Base-by-base conservation (phyloP, 2,888 invertebrate genomes). In the Desoria tigrina region DNA sequence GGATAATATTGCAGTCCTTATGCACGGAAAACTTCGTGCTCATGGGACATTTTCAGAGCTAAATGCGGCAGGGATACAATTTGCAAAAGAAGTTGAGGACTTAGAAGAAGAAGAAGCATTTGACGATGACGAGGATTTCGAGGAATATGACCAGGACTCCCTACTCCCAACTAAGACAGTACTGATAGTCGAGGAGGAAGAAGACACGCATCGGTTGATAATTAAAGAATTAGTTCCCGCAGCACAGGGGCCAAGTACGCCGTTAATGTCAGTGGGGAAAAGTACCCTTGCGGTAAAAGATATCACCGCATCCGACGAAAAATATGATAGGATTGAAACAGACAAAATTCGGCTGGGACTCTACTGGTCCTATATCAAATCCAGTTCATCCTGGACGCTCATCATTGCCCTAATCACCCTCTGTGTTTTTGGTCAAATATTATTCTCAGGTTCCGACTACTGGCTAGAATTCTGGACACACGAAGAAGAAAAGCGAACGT, bases 381-480 rank as follows among this genome's bases (percentile, higher is more conserved):
- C 56, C 2, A 57, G 56, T 23, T 57, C 56, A 2, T 32, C 56
- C n/a, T 81, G 83, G 69, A 82, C 84, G 54, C 76, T 87, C 2
- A 84, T 88, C 39, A 74, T 83, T 23, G 78, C 85, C 0, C 84
- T 90, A 80, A 69, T 87, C 3, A 2, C 83, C 0, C 78, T 86
- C 0, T 83, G 87, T 49, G n/a, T 86, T 0, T 58, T 86, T 2
- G 84, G 88, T 0, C 88, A 90, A 78, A 79, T 82, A 0, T 80
- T 85, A 23, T 86, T 87, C 0, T 88, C 87, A 21, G 85, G 85
- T 0, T 84, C 86, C 0, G 91, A 91, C 77, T 90, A 84, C 76
- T 91, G 89, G 84, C 83, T 90, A 0, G 88, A 88, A 74, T 86
- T 84, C 76, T 90, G 90, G 89, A 56, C n/a, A 32, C 26, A 59